A percentile compares a stretch with the other conserved stretches of the same genome.
Conservation (phyloP, 2,797 vertebrate species). For the Myotis vivesi region DNA sequence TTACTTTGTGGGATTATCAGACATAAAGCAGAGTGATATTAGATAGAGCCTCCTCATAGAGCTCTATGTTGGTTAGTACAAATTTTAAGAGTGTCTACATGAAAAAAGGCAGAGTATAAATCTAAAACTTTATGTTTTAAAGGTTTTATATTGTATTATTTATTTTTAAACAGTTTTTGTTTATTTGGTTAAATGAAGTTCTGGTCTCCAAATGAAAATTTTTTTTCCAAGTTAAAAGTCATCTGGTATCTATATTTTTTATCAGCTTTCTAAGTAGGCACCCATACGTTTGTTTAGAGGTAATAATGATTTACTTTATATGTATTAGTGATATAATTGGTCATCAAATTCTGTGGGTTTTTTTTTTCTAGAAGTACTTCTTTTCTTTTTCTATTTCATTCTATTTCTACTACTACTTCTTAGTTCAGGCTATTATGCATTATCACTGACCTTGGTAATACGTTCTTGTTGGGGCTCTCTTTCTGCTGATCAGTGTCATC, state of each 20-base stretch:
- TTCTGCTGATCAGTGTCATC: neutral
- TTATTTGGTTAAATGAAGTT: slow-evolving; percentile 47
- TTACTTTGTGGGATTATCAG: slow-evolving; percentile 30
- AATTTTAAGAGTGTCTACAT: neutral
- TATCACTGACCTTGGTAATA: neutral
- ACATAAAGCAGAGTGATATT: slow-evolving; percentile 35
- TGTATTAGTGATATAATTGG: neutral
- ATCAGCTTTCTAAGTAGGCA: slow-evolving; percentile 9
- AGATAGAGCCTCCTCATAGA: neutral
- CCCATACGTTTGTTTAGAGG: neutral
- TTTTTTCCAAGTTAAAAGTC: neutral
- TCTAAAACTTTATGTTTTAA: neutral
- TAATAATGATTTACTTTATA: neutral
- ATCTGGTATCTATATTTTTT: neutral
- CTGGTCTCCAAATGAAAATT: neutral
- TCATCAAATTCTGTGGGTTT: neutral
- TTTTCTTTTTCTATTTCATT: slow-evolving; percentile 24
- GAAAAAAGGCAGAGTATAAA: neutral
- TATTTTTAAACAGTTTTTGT: slow-evolving; percentile 36
- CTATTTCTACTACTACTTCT: neutral
- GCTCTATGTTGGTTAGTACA: neutral
- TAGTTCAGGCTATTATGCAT: neutral
- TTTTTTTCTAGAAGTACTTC: slow-evolving; percentile 32
- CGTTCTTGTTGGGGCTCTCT: slow-evolving; percentile 2
- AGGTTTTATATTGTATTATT: slow-evolving; percentile 3